Evolutionary conservation across 2,797 vertebrate species (phyloP), one percentile per base, ranked within the genome.

Genomic region (Acanthis flammea): DNA sequence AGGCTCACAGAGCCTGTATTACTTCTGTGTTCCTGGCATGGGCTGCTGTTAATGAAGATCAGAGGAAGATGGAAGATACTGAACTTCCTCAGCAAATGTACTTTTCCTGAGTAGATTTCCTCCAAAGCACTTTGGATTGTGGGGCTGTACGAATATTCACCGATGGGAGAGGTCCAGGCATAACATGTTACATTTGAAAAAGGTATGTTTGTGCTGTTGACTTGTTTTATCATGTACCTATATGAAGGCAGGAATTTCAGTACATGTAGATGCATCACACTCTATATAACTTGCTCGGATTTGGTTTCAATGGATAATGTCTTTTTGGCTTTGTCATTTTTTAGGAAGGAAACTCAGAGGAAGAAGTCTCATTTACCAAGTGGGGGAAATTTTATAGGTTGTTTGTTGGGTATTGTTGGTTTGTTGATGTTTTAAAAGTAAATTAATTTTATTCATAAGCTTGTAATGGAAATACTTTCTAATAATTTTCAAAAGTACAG

Each of bases 111-210:
- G 31, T 55, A 44, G 22, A 24, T 35, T 87, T 77, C 47, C 33
- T 89, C 61, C 48, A 48, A 73, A 80, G 51, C n/a, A 35, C 11
- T 33, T 87, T 35, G 25, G 19, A 23, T 15, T 70, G 18, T 42
- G 55, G 33, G 31, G 28, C 25, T 42, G 6, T 61, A 22, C 0
- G 0, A 47, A 33, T 37, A 54, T 15, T 51, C 22, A 45, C 27
- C 0, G 0, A 27, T 55, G 7, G 23, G 18, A 87, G 61, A 70
- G 21, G 25, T 68, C 17, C 54, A 47, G 17, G 19, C 19, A 31
- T 8, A 31, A 31, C 28, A 9, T 6, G 30, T 53, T 13, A 14
- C 19, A 73, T 57, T 86, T 84, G 58, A 48, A 81, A 78, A 76
- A 51, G 30, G 39, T 58, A 13, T 3, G 0, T 39, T 83, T 72